Base-by-base conservation (phyloP, 2,888 invertebrate species). In the Sarcophaga rosellei region DNA sequence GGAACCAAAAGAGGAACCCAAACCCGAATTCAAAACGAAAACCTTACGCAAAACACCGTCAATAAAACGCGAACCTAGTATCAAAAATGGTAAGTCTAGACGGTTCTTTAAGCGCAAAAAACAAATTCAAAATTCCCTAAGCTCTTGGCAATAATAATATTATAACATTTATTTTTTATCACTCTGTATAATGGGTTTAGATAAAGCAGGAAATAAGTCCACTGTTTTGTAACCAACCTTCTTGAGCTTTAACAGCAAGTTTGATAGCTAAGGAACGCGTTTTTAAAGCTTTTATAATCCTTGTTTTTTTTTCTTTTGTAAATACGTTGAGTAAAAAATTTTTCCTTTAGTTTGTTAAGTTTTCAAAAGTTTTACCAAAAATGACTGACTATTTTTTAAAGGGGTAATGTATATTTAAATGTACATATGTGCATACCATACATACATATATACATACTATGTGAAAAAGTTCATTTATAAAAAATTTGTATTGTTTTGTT, bases 21-120 rank as follows among this genome's bases (percentile, higher is more conserved):
- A 92, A 87, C 92, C 93, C 62, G 92, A 92, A 87, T 92, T 93
- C 87, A 92, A 92, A 89, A 93, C 93, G 89, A 92, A 92, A 88
- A 91, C 92, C 73, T 89, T 93, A 81, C 91, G 92, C 84, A 92
- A 93, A 90, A 90, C 92, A 80, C 90, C 91, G 80, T 91, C 92
- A 72, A 91, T 92, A 66, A 92, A 92, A 80, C 92, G 91, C 83
- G 92, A 92, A 86, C 89, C 86, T 76, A 92, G 91, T 90, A 92
- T 90, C 80, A 90, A 92, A 81, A 92, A 90, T 87, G 92, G 92
- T 92, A 90, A 92, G 92, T 92, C 77, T 4, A 44, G 53, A 76
- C 61, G 87, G 87, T 69, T 79, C 81, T 47, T 25, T 63, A 4
- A 63, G 44, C 23, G n/a, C 4, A 35, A 8, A 35, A 35, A 4